Conservation (phyloP, 2,888 invertebrate species). For the Argyresthia goedartella region DNA sequence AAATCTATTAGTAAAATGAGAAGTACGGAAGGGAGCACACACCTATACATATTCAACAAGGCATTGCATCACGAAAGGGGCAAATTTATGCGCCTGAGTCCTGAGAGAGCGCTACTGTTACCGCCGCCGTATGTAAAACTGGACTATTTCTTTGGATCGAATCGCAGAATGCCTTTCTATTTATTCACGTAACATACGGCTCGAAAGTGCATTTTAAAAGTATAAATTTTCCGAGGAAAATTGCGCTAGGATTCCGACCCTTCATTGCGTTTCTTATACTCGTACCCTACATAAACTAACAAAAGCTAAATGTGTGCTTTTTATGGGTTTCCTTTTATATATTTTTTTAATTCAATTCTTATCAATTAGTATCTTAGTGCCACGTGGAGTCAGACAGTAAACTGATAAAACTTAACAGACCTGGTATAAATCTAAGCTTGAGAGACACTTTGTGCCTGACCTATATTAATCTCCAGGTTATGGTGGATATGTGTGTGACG, state of each 20-base stretch:
- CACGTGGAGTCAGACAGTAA: too few relatives aligned
- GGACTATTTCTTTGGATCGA: constrained; percentile 57
- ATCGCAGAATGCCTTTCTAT: constrained; percentile 42
- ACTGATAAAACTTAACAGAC: too few relatives aligned
- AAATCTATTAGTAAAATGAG: constrained; percentile 72
- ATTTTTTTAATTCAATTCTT: too few relatives aligned
- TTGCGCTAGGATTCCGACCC: background rate
- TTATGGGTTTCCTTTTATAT: too few relatives aligned
- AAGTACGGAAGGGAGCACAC: constrained; percentile 66
- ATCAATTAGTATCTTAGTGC: too few relatives aligned
- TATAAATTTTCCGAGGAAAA: background rate
- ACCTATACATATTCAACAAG: constrained; percentile 71
- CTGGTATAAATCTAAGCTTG: too few relatives aligned
- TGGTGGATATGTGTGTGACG: too few relatives aligned
- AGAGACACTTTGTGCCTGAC: too few relatives aligned
- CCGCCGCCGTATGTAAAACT: constrained; percentile 64
- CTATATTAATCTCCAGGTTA: too few relatives aligned
- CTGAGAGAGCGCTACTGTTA: constrained; percentile 58
- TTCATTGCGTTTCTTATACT: too few relatives aligned
- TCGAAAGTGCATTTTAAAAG: constrained; percentile 18
- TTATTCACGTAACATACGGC: constrained; percentile 21
- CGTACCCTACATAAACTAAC: too few relatives aligned
- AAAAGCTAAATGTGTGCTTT: background rate
- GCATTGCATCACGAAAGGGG: constrained; percentile 66
- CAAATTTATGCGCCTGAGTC: constrained; percentile 64